Evolutionary conservation across 2,888 invertebrate genomes (phyloP).

Genomic region (Scaptomyza parva): DNA sequence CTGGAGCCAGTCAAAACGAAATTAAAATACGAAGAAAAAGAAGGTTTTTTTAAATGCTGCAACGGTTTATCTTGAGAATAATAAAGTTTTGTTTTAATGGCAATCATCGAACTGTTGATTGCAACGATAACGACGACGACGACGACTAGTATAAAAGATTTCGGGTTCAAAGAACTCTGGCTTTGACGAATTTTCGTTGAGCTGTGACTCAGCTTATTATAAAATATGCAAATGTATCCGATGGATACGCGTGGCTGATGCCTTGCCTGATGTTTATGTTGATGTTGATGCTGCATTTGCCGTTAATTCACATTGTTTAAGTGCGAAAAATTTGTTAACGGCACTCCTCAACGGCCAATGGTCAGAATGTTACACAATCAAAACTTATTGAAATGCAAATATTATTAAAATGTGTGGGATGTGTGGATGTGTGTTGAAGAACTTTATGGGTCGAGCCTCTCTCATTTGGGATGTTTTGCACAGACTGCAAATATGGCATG

Average conservation of each 20-base stretch:
- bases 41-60: constrained; percentile 39
- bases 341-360: constrained; percentile 33
- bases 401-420: constrained; percentile 13
- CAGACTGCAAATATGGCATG: constrained; percentile 23
- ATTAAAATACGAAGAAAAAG: not conserved
- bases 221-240: constrained; percentile 74
- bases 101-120: constrained; percentile 5
- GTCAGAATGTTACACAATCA: constrained; percentile 55
- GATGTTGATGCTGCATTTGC: constrained; percentile 38
- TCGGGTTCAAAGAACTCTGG: constrained; percentile 68
- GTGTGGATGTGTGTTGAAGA: not conserved
- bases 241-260: constrained; percentile 73
- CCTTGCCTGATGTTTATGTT: no score
- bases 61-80: constrained; percentile 23
- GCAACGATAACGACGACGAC: constrained; percentile 31
- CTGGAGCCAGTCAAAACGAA: no score
- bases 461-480: constrained; percentile 4
- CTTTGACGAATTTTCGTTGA: constrained; percentile 16
- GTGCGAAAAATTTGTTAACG: constrained; percentile 61
- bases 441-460: not conserved
- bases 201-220: not conserved
- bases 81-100: constrained; percentile 7
- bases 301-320: constrained; percentile 50
- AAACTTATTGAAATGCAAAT: constrained; percentile 75
- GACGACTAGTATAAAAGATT: constrained; percentile 31